Conservation (phyloP, 2,797 vertebrate species). For the Hypotaenidia okinawae region DNA sequence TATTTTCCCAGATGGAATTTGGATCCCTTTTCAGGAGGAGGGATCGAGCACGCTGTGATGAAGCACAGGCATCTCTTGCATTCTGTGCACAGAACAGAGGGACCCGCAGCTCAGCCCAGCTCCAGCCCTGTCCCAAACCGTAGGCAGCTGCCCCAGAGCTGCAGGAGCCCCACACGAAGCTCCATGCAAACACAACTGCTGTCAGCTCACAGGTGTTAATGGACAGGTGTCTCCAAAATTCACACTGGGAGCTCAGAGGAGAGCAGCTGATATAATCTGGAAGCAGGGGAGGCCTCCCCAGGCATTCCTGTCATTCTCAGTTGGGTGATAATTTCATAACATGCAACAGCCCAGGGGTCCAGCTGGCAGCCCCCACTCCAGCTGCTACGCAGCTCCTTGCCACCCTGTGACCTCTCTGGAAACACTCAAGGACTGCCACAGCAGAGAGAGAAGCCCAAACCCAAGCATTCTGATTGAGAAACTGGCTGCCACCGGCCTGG, state of each 20-base stretch:
- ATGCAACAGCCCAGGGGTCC: not conserved
- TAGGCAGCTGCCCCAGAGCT: not conserved
- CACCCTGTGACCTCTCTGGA: not conserved
- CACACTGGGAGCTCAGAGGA: not conserved
- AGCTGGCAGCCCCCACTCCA: not conserved
- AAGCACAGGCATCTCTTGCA: rapidly evolving
- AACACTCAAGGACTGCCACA: not conserved
- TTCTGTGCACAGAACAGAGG: not conserved
- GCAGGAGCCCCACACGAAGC: rapidly evolving
- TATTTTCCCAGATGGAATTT: not conserved
- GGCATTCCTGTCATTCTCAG: not conserved
- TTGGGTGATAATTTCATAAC: not conserved
- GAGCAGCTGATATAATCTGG: not conserved
- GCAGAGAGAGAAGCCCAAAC: not conserved
- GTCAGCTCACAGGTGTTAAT: not conserved
- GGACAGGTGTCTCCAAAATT: not conserved
- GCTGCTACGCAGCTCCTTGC: not conserved
- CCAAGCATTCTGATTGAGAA: not conserved
- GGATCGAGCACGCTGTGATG: rapidly evolving
- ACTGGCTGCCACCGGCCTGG: too few relatives aligned
- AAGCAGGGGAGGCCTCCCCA: not conserved
- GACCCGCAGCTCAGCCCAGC: not conserved
- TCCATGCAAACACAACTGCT: not conserved
- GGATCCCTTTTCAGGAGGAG: not conserved
- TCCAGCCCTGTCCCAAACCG: rapidly evolving